A percentile compares a stretch with the other conserved stretches of the same genome.
Evolutionary conservation across 2,797 vertebrate genomes (phyloP).

Genomic region (Oceanodroma leucorhoa): DNA sequence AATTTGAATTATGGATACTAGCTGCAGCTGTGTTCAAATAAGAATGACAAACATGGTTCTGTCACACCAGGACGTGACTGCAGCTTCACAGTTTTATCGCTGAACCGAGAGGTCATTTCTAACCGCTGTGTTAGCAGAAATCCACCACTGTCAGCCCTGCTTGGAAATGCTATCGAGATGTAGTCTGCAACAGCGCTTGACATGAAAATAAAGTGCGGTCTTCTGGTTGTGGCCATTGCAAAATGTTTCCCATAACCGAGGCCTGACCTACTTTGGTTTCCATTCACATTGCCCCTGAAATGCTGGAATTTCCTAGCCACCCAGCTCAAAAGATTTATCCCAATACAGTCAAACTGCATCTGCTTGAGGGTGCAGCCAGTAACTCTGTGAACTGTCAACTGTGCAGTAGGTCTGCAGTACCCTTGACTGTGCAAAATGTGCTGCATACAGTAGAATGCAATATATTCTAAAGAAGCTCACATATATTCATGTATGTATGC

Average conservation of each 20-base stretch:
- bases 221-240: neutral
- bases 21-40: constrained; percentile 45
- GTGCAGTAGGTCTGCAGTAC: neutral
- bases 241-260: neutral
- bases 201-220: neutral
- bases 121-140: neutral
- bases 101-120: neutral
- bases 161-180: neutral
- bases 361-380: neutral
- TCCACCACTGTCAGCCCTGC: neutral
- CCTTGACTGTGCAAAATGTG: neutral
- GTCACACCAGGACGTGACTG: fast-evolving
- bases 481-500: neutral
- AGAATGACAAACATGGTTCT: neutral
- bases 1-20: constrained; percentile 51
- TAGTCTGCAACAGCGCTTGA: neutral
- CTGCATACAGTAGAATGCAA: neutral
- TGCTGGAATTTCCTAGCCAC: neutral
- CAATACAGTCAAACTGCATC: neutral
- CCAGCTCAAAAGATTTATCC: neutral
- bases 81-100: neutral
- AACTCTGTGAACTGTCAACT: neutral
- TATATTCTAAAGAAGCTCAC: neutral
- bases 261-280: neutral
- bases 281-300: neutral